Evolutionary conservation across 2,797 vertebrate genomes (phyloP).

Genomic region (Australoheros facetus): DNA sequence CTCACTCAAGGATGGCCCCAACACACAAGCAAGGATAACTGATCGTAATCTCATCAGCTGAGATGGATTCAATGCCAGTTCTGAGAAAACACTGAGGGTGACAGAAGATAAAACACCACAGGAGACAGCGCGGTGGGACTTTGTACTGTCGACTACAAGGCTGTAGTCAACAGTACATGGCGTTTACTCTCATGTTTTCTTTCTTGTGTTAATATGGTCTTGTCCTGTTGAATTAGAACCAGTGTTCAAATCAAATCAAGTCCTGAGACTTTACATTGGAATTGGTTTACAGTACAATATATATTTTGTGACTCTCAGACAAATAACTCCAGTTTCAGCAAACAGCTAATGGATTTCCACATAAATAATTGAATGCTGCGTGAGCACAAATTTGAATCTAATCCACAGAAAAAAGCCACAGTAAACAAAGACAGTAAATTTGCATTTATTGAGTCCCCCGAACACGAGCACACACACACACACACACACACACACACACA

Average conservation of each 20-base stretch:
- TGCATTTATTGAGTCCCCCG: slow-evolving; percentile 27
- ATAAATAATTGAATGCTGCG: slow-evolving; percentile 29
- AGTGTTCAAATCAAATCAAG: neutral
- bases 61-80: slow-evolving; percentile 40
- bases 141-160: slow-evolving; percentile 15
- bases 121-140: slow-evolving; percentile 16
- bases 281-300: slow-evolving; percentile 7
- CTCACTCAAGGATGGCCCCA: slow-evolving; percentile 36
- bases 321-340: slow-evolving; percentile 6
- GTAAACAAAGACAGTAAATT: slow-evolving; percentile 35
- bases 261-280: neutral
- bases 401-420: slow-evolving; percentile 20
- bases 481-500: slow-evolving; percentile 9
- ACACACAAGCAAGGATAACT: slow-evolving; percentile 41
- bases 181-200: slow-evolving; percentile 24
- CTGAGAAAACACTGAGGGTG: slow-evolving; percentile 16
- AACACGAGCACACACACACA: neutral
- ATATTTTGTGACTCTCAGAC: slow-evolving; percentile 3
- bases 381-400: slow-evolving; percentile 14
- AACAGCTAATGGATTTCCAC: slow-evolving; percentile 34
- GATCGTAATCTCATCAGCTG: slow-evolving; percentile 42
- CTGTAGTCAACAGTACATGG: neutral
- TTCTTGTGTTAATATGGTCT: neutral
- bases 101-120: slow-evolving; percentile 28
- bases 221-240: slow-evolving; percentile 17